A percentile compares a stretch with the other conserved stretches of the same genome.
Evolutionary conservation across 1,140 invertebrate genomes (phyloP).

Genomic region (Diachasma alloeum): DNA sequence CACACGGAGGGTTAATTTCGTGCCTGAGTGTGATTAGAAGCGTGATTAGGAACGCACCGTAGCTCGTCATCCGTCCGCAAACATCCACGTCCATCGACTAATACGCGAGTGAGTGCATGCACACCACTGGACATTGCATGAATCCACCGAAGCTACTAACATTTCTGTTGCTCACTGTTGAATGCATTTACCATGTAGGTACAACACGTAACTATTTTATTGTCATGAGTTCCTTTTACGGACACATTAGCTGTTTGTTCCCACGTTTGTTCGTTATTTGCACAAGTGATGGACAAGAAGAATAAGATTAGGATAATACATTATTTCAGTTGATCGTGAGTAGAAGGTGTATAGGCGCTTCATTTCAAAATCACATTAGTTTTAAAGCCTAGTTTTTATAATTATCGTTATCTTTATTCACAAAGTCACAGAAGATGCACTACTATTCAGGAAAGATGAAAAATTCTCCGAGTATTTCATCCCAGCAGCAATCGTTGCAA

Average conservation of each 20-base stretch:
- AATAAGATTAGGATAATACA: no score
- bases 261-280: background rate
- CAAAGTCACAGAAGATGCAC: no score
- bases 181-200: slow-evolving; percentile 17
- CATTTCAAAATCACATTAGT: no score
- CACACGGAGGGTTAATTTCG: slow-evolving; percentile 25
- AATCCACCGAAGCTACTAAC: background rate
- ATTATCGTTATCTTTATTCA: no score
- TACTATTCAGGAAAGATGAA: slow-evolving; percentile 10
- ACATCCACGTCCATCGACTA: slow-evolving; percentile 23
- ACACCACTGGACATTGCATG: slow-evolving; percentile 20
- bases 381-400: no score
- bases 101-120: slow-evolving; percentile 15
- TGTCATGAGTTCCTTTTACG: background rate
- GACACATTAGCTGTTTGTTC: background rate
- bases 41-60: slow-evolving; percentile 33
- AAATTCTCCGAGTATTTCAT: no score
- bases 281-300: background rate
- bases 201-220: slow-evolving; percentile 12
- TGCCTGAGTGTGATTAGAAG: slow-evolving; percentile 35
- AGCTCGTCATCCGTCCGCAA: slow-evolving; percentile 29
- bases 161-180: slow-evolving; percentile 1
- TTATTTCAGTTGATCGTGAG: no score
- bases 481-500: background rate
- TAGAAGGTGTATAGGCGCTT: no score